Conservation (phyloP, 35 echinoderm and acorn worm genomes). For the Chiridota heheva region DNA sequence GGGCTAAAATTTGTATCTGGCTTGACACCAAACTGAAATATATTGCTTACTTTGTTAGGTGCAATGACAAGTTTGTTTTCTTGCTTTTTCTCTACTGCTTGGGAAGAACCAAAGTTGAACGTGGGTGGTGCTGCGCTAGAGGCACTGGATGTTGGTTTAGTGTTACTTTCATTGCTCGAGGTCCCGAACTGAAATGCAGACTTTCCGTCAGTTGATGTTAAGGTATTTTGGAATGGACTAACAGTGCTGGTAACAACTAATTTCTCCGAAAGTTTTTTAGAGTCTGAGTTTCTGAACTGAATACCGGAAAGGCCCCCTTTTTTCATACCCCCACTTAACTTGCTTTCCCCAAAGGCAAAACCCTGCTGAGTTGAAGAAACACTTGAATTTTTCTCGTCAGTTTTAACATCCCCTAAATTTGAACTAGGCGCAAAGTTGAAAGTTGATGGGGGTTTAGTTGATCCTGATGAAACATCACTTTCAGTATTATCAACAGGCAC, state of each 20-base stretch:
- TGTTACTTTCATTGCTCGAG: not conserved
- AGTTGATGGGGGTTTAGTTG: no score
- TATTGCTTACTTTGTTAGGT: not conserved
- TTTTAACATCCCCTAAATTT: not conserved
- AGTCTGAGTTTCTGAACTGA: conserved; percentile 15
- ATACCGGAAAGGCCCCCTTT: not conserved
- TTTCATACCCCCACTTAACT: not conserved
- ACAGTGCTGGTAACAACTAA: not conserved
- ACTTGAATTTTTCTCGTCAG: not conserved
- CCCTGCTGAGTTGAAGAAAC: not conserved
- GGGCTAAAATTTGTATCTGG: not conserved
- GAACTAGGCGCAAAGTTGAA: not conserved
- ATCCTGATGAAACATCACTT: no score
- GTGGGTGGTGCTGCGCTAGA: not conserved
- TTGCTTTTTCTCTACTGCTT: not conserved
- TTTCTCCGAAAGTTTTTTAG: not conserved
- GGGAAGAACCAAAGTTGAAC: not conserved
- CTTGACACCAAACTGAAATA: not conserved
- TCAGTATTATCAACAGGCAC: no score
- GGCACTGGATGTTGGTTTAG: not conserved
- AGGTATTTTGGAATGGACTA: conserved; percentile 30
- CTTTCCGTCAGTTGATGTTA: conserved; percentile 4
- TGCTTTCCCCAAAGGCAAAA: not conserved
- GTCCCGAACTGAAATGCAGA: not conserved
- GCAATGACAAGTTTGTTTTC: conserved; percentile 1